phyloP scores from a whole-genome alignment of 1,140 invertebrate species.

The Battus philenor region DNA sequence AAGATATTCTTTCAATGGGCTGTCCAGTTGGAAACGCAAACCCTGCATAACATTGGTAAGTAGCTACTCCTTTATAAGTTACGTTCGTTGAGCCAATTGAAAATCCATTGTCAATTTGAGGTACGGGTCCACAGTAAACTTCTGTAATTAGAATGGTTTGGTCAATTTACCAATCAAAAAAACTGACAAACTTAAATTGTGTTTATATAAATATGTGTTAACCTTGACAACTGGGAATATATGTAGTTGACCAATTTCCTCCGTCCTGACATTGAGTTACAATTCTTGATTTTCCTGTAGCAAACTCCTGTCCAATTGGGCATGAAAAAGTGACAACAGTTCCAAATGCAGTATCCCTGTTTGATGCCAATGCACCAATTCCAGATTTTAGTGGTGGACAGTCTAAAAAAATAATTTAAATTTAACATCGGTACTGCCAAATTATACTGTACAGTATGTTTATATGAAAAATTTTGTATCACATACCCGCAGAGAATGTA shows the following conservation, averaged over 20 bases:
- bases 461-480: too few species aligned
- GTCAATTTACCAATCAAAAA: too few species aligned
- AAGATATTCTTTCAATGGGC: slow-evolving; percentile 93
- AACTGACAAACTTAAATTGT: too few species aligned
- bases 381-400: slow-evolving; percentile 91
- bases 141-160: slow-evolving; percentile 77
- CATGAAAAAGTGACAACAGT: slow-evolving; percentile 93
- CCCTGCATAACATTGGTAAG: slow-evolving; percentile 97
- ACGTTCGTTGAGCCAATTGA: slow-evolving; percentile 97
- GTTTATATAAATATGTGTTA: too few species aligned
- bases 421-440: not conserved
- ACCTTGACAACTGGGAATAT: slow-evolving; percentile 96
- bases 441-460: too few species aligned
- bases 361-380: slow-evolving; percentile 91
- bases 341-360: slow-evolving; percentile 93
- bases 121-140: slow-evolving; percentile 97
- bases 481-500: slow-evolving; percentile 90
- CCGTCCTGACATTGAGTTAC: slow-evolving; percentile 91
- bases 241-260: slow-evolving; percentile 94
- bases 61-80: slow-evolving; percentile 93
- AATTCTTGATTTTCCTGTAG: slow-evolving; percentile 90
- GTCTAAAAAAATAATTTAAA: slow-evolving; percentile 78
- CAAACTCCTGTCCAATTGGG: slow-evolving; percentile 95
- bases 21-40: slow-evolving; percentile 93
- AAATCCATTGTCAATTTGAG: slow-evolving; percentile 98